Evolutionary conservation across 2,113 vertebrate species (phyloP), one percentile per base, ranked within the genome.

Genomic region (Oceanites oceanicus): DNA sequence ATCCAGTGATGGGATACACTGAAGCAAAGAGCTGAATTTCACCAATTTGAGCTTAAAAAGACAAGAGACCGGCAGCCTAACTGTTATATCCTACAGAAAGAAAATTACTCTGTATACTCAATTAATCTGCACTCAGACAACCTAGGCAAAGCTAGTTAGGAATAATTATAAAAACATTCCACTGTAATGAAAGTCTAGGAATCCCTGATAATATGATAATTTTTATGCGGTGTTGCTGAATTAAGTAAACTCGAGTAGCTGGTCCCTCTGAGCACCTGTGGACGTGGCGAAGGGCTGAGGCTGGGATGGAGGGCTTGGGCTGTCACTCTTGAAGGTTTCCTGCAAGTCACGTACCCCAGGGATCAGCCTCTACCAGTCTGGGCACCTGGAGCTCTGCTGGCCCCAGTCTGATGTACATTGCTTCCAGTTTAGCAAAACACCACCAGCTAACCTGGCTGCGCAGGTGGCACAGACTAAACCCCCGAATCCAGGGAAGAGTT

Each of bases 281-380:
- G 40, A 34, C 0, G 0, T 30, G 47, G 42, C 1, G 2, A 45
- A n/a, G 52, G 73, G 52, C 73, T 4, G 15, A 32, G 73, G 25
- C 59, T 71, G 74, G 34, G 22, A 1, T 18, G 47, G 5, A 15
- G 34, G 27, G 22, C 21, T 1, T 5, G 4, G 4, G 18, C 29
- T 6, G 30, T 34, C 30, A 18, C 44, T 49, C 44, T 13, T 36
- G 40, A 13, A n/a, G 26, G 29, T 21, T 50, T 52, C 36, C 62
- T 42, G 63, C 34, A 26, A 29, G 40, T n/a, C 40, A 11, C 1
- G 0, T 7, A 40, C 23, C 34, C 71, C 32, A 21, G 21, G 44
- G 11, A 38, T 18, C 15, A 2, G 10, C 12, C 75, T 3, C 3
- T 6, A 25, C 34, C 27, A 32, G 32, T 7, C 19, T 29, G 38